A percentile compares a stretch with the other conserved stretches of the same genome.
These are phyloP conservation scores for Nephrotoma flavescens DNA, from an alignment of 2,888 invertebrate species.

Conservation along the genomic window DNA sequence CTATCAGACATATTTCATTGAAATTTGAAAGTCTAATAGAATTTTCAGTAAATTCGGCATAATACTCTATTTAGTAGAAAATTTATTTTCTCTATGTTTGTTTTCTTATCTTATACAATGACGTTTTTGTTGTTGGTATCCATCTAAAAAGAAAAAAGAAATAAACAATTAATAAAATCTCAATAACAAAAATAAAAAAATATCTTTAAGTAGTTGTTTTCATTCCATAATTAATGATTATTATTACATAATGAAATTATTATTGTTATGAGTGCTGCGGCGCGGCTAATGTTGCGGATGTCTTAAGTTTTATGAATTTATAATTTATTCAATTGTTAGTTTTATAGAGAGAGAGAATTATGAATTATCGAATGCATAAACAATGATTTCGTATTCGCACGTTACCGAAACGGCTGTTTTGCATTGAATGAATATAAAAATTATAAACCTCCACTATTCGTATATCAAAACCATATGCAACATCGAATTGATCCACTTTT, in stretches of 20 bases:
- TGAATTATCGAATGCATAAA: neutral
- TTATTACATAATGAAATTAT: neutral
- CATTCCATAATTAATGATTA: neutral
- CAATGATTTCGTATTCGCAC: neutral
- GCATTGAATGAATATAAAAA: neutral
- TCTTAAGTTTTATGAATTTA: neutral
- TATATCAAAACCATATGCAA: neutral
- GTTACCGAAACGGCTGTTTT: neutral
- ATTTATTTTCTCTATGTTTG: neutral
- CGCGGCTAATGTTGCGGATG: neutral
- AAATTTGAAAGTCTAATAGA: neutral
- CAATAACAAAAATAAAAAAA: neutral
- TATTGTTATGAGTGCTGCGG: neutral
- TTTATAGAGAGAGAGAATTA: neutral
- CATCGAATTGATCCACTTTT: neutral
- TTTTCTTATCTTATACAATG: neutral
- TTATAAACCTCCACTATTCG: neutral
- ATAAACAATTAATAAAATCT: neutral
- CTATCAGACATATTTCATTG: slow-evolving; percentile 6
- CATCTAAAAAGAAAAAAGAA: neutral
- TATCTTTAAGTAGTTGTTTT: neutral
- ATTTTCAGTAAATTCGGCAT: neutral
- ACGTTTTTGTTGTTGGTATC: neutral
- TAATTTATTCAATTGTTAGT: neutral
- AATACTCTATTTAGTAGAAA: neutral